Evolutionary conservation across 2,113 vertebrate genomes (phyloP).

Genomic region (Thunnus maccoyii): DNA sequence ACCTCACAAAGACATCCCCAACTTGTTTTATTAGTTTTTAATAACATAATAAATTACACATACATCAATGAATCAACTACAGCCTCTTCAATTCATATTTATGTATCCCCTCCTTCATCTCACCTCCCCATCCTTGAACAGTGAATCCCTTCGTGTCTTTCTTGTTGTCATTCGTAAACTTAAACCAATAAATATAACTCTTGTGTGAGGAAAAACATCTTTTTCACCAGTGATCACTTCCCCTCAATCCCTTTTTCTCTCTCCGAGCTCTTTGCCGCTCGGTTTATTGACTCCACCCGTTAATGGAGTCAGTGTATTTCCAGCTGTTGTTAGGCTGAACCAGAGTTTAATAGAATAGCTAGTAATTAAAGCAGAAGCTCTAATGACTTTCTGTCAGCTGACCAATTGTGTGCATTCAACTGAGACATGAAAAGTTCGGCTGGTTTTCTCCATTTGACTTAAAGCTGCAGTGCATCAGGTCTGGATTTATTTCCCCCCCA

Average conservation of each 20-base stretch:
- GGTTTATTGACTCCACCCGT: conserved; percentile 25
- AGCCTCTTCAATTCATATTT: no score
- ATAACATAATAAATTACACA: no score
- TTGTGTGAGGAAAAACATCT: no score
- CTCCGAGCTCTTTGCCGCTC: neutral
- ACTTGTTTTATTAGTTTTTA: no score
- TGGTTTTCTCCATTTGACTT: neutral
- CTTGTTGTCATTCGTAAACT: no score
- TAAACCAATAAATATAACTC: no score
- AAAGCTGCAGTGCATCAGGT: neutral
- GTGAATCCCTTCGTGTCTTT: no score
- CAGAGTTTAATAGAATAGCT: neutral
- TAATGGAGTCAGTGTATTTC: neutral
- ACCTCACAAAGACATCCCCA: no score
- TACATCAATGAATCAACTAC: no score
- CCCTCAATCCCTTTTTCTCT: neutral
- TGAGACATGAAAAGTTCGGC: conserved; percentile 22
- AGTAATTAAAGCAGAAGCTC: conserved; percentile 40
- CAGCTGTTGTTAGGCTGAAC: neutral
- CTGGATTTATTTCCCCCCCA: no score
- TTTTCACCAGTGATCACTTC: neutral
- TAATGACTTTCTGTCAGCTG: conserved; percentile 48
- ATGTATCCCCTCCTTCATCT: neutral
- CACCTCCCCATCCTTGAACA: neutral
- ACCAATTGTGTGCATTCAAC: conserved; percentile 18